Evolutionary conservation across 1,140 invertebrate species (phyloP).

Genomic region (Tribolium castaneum): DNA sequence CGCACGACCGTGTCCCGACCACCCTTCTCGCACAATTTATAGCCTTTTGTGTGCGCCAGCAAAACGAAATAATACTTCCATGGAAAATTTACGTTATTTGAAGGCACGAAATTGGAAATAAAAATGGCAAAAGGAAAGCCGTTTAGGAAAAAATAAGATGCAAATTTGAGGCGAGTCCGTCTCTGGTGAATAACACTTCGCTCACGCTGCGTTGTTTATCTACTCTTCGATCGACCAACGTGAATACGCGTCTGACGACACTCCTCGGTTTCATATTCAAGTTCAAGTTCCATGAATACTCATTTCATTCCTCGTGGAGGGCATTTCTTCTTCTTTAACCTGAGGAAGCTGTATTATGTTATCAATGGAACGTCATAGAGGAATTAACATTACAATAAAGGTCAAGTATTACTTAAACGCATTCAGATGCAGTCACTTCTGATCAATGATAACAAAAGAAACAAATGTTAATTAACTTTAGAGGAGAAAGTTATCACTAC

Average conservation of each 20-base stretch:
- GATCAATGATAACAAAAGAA: neutral
- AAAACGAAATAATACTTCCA: neutral
- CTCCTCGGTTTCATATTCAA: constrained; percentile 41
- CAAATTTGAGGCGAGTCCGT: constrained; percentile 22
- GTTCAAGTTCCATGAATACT: constrained; percentile 37
- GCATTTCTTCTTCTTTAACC: neutral
- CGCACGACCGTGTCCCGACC: neutral
- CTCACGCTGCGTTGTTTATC: constrained; percentile 42
- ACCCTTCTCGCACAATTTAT: neutral
- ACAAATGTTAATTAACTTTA: neutral
- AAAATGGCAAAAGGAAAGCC: neutral
- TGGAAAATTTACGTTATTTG: neutral
- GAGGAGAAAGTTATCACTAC: neutral
- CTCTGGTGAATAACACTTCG: constrained; percentile 34
- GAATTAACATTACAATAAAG: neutral
- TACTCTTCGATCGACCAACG: constrained; percentile 39
- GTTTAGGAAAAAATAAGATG: neutral
- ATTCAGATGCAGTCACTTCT: neutral
- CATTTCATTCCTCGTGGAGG: constrained; percentile 6
- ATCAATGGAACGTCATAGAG: neutral
- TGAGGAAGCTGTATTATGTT: constrained; percentile 7
- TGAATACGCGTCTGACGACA: constrained; percentile 37
- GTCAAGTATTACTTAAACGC: neutral
- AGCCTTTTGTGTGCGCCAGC: neutral
- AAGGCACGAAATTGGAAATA: neutral